Conservation (phyloP, 2,113 vertebrate species). For the Laterallus jamaicensis region DNA sequence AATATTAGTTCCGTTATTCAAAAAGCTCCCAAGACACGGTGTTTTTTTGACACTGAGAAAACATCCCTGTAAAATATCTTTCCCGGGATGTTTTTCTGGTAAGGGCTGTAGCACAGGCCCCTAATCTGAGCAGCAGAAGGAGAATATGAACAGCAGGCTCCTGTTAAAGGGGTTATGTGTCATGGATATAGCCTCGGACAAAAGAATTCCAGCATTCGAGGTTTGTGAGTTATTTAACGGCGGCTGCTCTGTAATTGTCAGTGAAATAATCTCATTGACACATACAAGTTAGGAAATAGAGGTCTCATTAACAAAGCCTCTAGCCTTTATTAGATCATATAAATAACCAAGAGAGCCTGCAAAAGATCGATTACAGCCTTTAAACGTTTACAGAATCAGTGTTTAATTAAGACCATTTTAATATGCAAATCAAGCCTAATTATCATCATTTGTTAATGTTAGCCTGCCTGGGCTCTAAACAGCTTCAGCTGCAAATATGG, state of each 20-base stretch:
- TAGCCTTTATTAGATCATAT: constrained; percentile 72
- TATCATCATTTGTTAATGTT: constrained; percentile 79
- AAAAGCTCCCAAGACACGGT: neutral
- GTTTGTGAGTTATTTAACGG: constrained; percentile 6
- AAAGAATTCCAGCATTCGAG: neutral
- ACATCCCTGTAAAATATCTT: neutral
- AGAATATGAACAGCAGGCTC: neutral
- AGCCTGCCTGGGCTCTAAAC: constrained; percentile 65
- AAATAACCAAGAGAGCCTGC: constrained; percentile 73
- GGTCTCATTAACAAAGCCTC: constrained; percentile 68
- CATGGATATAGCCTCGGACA: neutral
- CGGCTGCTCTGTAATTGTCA: constrained; percentile 16
- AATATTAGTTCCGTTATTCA: constrained; percentile 14
- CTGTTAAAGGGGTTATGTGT: neutral
- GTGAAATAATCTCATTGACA: constrained; percentile 62
- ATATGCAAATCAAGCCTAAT: constrained; percentile 80
- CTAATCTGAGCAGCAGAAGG: neutral
- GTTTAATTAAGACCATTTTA: constrained; percentile 82
- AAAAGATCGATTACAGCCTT: constrained; percentile 74
- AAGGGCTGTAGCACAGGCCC: neutral
- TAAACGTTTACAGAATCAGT: constrained; percentile 74
- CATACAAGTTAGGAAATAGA: constrained; percentile 64
- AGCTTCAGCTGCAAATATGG: constrained; percentile 61
- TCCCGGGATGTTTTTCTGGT: neutral
- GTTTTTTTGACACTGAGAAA: neutral